These are phyloP conservation scores for Trachelus iudaicus DNA, from an alignment of 2,888 invertebrate genomes.

Conservation along the genomic window DNA sequence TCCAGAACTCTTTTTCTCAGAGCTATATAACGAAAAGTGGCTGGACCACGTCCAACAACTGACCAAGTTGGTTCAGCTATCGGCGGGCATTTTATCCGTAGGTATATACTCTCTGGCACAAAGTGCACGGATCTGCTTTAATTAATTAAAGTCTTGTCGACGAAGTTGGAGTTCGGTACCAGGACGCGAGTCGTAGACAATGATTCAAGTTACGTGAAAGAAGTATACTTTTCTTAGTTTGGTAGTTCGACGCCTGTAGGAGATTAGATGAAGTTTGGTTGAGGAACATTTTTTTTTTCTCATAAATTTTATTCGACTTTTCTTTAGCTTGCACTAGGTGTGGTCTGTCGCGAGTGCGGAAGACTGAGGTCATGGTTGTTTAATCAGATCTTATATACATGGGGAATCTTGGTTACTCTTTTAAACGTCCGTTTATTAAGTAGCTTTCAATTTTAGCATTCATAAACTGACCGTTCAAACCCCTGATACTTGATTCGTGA, in stretches of 20 bases:
- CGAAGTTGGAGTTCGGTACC: conserved; percentile 26
- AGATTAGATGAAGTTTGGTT: background rate
- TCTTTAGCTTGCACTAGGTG: background rate
- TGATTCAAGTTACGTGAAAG: conserved; percentile 17
- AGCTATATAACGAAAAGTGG: background rate
- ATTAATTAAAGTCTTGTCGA: conserved; percentile 39
- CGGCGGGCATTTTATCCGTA: background rate
- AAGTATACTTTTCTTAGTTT: background rate
- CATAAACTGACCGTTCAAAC: conserved; percentile 35
- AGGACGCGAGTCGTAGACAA: conserved; percentile 19
- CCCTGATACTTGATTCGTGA: conserved; percentile 31
- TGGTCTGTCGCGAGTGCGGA: no score
- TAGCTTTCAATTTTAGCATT: conserved; percentile 37
- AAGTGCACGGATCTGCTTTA: conserved; percentile 34
- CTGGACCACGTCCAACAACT: conserved; percentile 17
- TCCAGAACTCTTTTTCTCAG: background rate
- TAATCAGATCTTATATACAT: background rate
- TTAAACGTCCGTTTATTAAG: conserved; percentile 16
- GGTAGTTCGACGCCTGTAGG: background rate
- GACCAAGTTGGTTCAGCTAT: conserved; percentile 29
- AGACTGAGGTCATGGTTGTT: background rate
- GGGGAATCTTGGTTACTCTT: background rate
- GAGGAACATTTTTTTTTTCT: background rate
- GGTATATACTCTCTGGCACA: background rate
- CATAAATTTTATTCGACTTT: background rate